Evolutionary conservation across 2,113 vertebrate genomes (phyloP).

Genomic region (Syngnathus typhle): DNA sequence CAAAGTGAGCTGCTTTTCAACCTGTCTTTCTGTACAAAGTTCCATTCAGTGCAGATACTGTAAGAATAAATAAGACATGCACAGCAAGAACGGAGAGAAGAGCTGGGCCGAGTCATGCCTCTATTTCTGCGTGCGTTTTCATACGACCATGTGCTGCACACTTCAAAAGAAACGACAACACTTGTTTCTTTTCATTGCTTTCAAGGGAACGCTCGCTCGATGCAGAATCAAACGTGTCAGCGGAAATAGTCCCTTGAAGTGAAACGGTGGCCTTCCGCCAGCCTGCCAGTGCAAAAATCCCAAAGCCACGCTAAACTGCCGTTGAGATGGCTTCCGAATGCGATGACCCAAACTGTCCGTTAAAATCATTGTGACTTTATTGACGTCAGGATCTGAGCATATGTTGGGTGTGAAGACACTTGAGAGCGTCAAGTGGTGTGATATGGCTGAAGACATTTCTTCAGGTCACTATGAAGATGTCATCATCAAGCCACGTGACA

Average conservation of each 20-base stretch:
- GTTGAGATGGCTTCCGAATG: background rate
- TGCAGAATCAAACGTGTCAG: background rate
- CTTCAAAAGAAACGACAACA: background rate
- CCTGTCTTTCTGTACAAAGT: slow-evolving; percentile 68
- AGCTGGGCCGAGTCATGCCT: slow-evolving; percentile 25
- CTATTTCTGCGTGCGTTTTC: slow-evolving; percentile 18
- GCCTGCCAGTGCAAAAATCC: background rate
- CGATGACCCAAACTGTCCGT: background rate
- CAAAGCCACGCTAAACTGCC: background rate
- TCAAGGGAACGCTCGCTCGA: slow-evolving; percentile 1
- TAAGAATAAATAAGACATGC: slow-evolving; percentile 71
- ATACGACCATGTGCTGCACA: slow-evolving; percentile 2
- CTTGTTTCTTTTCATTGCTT: background rate
- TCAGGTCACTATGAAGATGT: background rate
- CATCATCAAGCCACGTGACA: background rate
- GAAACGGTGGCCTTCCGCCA: background rate
- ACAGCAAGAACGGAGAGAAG: slow-evolving; percentile 53
- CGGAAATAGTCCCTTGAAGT: background rate
- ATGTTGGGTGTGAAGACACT: background rate
- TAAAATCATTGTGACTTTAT: background rate
- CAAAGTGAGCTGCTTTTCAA: slow-evolving; percentile 17
- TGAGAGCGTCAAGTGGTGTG: background rate
- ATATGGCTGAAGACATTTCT: background rate
- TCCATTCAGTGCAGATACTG: slow-evolving; percentile 69
- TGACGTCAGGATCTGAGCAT: background rate